A percentile compares a stretch with the other conserved stretches of the same genome.
These are phyloP conservation scores for Chionodraco myersi DNA, from an alignment of 2,113 vertebrate species.

Conservation along the genomic window DNA sequence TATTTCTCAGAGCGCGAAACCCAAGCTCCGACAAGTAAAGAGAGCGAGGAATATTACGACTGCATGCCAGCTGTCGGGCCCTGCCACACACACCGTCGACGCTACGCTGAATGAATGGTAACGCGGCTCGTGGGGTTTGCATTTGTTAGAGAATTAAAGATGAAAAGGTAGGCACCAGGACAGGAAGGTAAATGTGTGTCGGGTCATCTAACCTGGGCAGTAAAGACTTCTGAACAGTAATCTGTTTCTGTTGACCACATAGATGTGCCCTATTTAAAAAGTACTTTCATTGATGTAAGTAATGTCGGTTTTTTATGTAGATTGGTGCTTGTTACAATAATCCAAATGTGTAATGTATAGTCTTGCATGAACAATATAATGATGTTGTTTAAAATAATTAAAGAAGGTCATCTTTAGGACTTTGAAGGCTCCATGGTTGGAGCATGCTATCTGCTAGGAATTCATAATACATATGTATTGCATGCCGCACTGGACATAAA, in stretches of 20 bases:
- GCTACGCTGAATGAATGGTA: background rate
- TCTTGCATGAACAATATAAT: background rate
- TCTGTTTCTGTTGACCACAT: no score
- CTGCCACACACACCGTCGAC: conserved; percentile 17
- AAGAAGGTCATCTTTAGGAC: background rate
- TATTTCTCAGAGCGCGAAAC: conserved; percentile 84
- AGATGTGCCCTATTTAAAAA: no score
- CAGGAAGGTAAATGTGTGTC: conserved; percentile 7
- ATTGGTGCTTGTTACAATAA: background rate
- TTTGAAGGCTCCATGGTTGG: background rate
- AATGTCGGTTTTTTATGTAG: background rate
- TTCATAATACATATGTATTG: background rate
- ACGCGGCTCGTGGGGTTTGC: background rate
- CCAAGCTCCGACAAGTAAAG: conserved; percentile 78
- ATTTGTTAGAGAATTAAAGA: conserved; percentile 17
- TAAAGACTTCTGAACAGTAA: background rate
- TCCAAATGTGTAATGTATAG: background rate
- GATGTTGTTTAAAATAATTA: background rate
- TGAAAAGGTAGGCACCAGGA: conserved; percentile 20
- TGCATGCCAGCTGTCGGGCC: conserved; percentile 76
- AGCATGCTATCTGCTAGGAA: background rate
- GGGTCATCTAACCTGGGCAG: conserved; percentile 17
- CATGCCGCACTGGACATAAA: background rate
- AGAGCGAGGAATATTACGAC: conserved; percentile 78
- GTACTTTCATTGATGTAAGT: no score